These are phyloP conservation scores for Harpagoxenus sublaevis DNA, from an alignment of 2,888 invertebrate species.

Conservation along the genomic window DNA sequence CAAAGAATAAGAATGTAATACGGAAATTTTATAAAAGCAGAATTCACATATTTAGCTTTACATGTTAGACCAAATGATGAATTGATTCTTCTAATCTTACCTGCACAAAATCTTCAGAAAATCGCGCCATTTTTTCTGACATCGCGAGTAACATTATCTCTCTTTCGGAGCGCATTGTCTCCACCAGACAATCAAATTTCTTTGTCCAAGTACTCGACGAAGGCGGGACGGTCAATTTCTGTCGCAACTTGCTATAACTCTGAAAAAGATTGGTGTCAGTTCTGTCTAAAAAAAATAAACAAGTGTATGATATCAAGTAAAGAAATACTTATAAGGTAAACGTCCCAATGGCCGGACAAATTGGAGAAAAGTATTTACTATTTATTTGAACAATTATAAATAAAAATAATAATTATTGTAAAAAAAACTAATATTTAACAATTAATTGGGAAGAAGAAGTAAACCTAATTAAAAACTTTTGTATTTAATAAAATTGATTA, in stretches of 20 bases:
- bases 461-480: too few species aligned
- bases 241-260: conserved; percentile 64
- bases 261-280: conserved; percentile 57
- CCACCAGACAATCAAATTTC: conserved; percentile 62
- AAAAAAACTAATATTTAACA: too few species aligned
- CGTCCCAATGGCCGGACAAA: too few species aligned
- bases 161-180: conserved; percentile 72
- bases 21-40: not conserved
- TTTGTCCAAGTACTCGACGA: conserved; percentile 36
- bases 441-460: too few species aligned
- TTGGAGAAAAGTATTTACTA: too few species aligned
- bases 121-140: conserved; percentile 68
- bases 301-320: not conserved
- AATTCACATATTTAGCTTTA: not conserved
- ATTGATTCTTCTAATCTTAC: conserved; percentile 44
- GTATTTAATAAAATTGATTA: too few species aligned
- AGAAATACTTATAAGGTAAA: not conserved
- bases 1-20: not conserved
- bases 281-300: conserved; percentile 10
- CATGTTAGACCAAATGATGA: not conserved
- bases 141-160: conserved; percentile 65
- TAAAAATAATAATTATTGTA: too few species aligned
- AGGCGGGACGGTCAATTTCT: conserved; percentile 23
- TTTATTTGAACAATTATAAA: too few species aligned
- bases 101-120: conserved; percentile 76